phyloP scores from a whole-genome alignment of 2,888 invertebrate species.

The Conistra vaccinii region DNA sequence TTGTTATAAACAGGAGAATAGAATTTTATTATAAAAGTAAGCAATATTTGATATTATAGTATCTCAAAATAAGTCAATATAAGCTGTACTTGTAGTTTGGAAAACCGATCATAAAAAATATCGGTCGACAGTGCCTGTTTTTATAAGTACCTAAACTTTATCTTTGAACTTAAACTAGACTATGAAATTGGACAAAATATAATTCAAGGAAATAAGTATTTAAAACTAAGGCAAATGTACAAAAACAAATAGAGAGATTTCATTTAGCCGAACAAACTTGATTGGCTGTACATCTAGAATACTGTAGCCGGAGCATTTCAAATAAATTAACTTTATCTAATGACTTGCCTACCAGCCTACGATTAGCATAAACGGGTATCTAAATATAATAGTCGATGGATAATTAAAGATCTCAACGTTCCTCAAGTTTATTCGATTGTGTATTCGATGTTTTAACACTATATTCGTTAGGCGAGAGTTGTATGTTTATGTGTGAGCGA shows the following conservation, averaged over 20 bases:
- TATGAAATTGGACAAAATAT: conserved; percentile 36
- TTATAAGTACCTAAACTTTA: conserved; percentile 47
- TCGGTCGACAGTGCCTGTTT: conserved; percentile 73
- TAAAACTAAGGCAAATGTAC: conserved; percentile 48
- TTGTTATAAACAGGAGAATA: conserved; percentile 3
- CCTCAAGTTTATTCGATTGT: conserved; percentile 76
- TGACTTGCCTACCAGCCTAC: conserved; percentile 48
- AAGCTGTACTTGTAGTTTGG: conserved; percentile 49
- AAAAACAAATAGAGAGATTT: conserved; percentile 44
- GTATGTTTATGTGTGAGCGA: conserved; percentile 78
- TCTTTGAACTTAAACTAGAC: conserved; percentile 33
- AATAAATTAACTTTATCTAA: conserved; percentile 38
- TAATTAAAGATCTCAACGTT: conserved; percentile 77
- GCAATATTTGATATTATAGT: conserved; percentile 41
- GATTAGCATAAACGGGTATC: conserved; percentile 64
- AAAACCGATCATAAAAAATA: conserved; percentile 52
- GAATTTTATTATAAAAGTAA: conserved; percentile 30
- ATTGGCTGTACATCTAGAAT: conserved; percentile 20
- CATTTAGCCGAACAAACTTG: conserved; percentile 15
- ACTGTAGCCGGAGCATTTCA: conserved; percentile 35
- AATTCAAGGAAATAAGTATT: conserved; percentile 30
- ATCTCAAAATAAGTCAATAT: conserved; percentile 28
- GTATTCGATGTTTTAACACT: conserved; percentile 79
- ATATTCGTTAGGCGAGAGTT: conserved; percentile 76
- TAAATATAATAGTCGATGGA: conserved; percentile 68